A percentile compares a stretch with the other conserved stretches of the same genome.
phyloP scores from a whole-genome alignment of 1,140 invertebrate species.

The Drosophila rufa region DNA sequence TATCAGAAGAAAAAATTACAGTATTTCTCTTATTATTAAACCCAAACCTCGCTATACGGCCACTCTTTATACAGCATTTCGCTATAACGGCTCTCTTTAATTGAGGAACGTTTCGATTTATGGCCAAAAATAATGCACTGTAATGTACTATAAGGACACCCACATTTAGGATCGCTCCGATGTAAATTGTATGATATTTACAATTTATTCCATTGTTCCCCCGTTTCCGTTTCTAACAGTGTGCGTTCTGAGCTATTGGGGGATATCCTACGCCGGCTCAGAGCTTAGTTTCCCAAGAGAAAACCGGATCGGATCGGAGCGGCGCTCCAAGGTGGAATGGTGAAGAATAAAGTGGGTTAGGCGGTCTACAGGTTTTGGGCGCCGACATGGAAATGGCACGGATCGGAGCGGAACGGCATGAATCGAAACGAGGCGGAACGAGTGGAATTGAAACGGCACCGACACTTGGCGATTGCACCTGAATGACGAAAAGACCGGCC shows the following conservation, averaged over 20 bases:
- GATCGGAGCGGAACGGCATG: constrained; percentile 39
- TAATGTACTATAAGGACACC: too few relatives aligned
- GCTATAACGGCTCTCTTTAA: too few relatives aligned
- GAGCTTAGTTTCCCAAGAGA: constrained; percentile 38
- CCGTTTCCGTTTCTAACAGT: neutral
- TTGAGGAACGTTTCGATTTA: too few relatives aligned
- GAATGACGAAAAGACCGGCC: constrained; percentile 14
- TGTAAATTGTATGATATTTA: neutral
- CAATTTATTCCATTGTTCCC: neutral
- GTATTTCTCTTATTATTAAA: too few relatives aligned
- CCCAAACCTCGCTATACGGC: too few relatives aligned
- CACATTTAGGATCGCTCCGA: too few relatives aligned
- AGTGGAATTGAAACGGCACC: constrained; percentile 42
- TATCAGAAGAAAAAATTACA: neutral
- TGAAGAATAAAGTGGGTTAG: constrained; percentile 67
- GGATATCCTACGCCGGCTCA: constrained; percentile 63
- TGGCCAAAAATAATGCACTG: too few relatives aligned
- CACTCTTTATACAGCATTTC: too few relatives aligned
- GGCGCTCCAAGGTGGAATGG: constrained; percentile 6
- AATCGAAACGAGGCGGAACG: constrained; percentile 32
- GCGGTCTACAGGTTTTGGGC: constrained; percentile 55
- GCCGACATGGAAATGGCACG: constrained; percentile 53
- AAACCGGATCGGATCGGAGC: constrained; percentile 60
- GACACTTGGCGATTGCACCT: constrained; percentile 66
- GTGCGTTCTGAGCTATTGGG: constrained; percentile 30